Conservation (phyloP, 1,140 invertebrate species). For the Subanguina moxae region DNA sequence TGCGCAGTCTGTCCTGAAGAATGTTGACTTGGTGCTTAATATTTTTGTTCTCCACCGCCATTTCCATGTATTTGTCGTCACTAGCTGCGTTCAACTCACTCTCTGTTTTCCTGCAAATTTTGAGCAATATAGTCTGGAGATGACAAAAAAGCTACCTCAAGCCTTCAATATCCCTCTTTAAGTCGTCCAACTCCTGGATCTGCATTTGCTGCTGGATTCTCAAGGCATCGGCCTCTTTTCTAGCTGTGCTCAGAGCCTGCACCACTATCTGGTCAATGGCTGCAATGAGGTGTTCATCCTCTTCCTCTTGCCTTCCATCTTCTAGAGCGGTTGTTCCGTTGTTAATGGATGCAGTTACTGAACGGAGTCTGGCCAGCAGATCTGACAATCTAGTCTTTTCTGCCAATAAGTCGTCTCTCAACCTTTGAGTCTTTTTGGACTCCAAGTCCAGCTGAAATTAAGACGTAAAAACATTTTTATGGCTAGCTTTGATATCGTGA, state of each 20-base stretch:
- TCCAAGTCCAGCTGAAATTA: constrained; percentile 19
- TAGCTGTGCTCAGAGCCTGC: constrained; percentile 30
- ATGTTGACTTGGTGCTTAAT: constrained; percentile 36
- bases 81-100: constrained; percentile 32
- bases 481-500: neutral
- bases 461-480: neutral
- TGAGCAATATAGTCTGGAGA: neutral
- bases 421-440: constrained; percentile 16
- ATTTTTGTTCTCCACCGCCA: constrained; percentile 32
- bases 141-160: constrained; percentile 9
- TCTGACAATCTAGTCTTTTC: constrained; percentile 34
- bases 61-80: constrained; percentile 30
- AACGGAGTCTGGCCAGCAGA: constrained; percentile 31
- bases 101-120: constrained; percentile 23
- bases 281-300: constrained; percentile 9
- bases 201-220: constrained; percentile 44
- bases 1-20: constrained; percentile 29
- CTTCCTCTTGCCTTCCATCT: constrained; percentile 8
- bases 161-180: constrained; percentile 35
- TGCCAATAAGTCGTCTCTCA: constrained; percentile 32
- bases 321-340: constrained; percentile 3
- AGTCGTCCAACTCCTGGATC: constrained; percentile 42
- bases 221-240: constrained; percentile 39
- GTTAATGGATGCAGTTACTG: constrained; percentile 25
- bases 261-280: constrained; percentile 42